Evolutionary conservation across 2,113 vertebrate genomes (phyloP), one percentile per base, ranked within the genome.

Genomic region (Sula dactylatra): DNA sequence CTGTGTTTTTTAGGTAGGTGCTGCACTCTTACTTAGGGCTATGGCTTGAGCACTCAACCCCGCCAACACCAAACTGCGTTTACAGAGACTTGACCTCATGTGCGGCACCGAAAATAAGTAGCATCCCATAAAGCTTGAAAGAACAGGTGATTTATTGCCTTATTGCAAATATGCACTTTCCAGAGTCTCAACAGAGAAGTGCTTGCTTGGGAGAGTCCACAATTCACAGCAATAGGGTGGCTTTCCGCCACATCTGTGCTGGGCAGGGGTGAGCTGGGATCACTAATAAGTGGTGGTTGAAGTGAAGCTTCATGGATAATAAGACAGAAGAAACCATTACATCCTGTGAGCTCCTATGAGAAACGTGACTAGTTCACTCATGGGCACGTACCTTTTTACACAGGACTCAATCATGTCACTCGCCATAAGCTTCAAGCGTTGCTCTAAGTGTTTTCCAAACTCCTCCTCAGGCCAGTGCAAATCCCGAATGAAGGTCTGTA

Each of bases 351-450:
- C 12, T 76, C 9, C 42, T 32, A 5, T 7, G 31, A 82, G 73
- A 44, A 32, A 59, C 31, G 10, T 0, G 24, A 34, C 61, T 25
- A 29, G 54, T 10, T 83, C 2, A 0, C 32, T 11, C 20, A 5
- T 2, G 94, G 31, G 20, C 31, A 72, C 91, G 70, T 86, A 99
- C 99, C 99, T 98, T 96, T 99, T 99, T 49, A 99, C 98, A 67
- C 99, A 99, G 64, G 99, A 99, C 93, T 99, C 99, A 2, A 99
- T 99, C 99, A 99, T 99, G 97, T 99, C 99, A 82, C 99, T 99
- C 19, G 99, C 99, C 99, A 99, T 99, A 50, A 99, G 98, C 97
- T 99, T 99, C 55, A 99, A 98, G 61, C 99, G 98, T 67, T 98
- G 99, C 95, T 99, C 99, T 77, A 99, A 97, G 97, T 99, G 99